Base-by-base conservation (phyloP, 2,113 vertebrate species). In the Tautogolabrus adspersus region DNA sequence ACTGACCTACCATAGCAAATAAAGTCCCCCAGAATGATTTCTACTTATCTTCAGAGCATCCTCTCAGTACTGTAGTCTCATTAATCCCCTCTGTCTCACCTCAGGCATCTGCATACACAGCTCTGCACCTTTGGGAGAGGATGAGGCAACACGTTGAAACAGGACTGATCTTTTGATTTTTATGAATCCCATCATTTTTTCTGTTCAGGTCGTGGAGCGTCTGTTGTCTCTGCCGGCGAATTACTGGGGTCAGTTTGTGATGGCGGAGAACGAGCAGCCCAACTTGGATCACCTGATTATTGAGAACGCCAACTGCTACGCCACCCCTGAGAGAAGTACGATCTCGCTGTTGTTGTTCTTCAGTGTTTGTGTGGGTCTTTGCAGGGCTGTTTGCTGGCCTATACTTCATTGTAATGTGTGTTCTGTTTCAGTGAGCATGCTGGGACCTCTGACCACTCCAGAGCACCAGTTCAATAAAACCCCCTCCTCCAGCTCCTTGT, bases 371-470 rank as follows among this genome's bases (percentile, higher is more conserved):
- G 0, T 2, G 10, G 19, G 18, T 64, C 18, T 11, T 5, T 0
- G 5, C 13, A 0, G 13, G 2, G 18, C 37, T 10, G 10, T 77
- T 58, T 54, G 47, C 15, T 49, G 15, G 5, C 54, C 10, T 56
- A 64, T 40, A 6, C 51, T 30, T 77, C 16, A 66, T 75, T 12
- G 2, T 79, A 11, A 44, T 81, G 61, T 81, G 75, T 83, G 13
- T 52, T 0, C 42, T 64, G 22, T 91, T 92, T 21, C 91, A 99
- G 98, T 95, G 88, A 98, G 96, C 81, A 95, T 99, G 55, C 88
- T 99, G 73, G 98, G 97, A 3, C 98, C 98, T 0, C 91, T 99
- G 83, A 98, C 97, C 16, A 99, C 98, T 38, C 98, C 98, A 0
- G 98, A 99, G 44, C 96, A 96, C 71, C 97, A 97, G 86, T 85